phyloP scores from a whole-genome alignment of 2,888 invertebrate species.

The Apodemia zela region DNA sequence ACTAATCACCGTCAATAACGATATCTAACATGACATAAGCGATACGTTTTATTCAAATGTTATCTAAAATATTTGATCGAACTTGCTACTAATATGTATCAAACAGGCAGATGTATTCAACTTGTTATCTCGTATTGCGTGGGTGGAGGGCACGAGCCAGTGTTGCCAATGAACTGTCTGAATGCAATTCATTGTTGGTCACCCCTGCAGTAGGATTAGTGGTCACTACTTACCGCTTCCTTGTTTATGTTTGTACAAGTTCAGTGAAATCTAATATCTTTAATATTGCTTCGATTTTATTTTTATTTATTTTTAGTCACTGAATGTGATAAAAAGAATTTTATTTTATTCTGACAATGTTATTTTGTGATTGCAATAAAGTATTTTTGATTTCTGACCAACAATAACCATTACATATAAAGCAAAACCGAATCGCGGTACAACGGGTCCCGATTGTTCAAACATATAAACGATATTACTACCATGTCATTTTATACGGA shows the following conservation, averaged over 20 bases:
- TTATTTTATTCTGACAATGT: too few species aligned
- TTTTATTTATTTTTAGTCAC: too few species aligned
- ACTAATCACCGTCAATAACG: constrained; percentile 28
- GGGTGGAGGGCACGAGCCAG: constrained; percentile 58
- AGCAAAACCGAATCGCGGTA: too few species aligned
- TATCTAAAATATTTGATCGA: constrained; percentile 19
- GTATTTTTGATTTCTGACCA: too few species aligned
- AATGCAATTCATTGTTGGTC: constrained; percentile 66
- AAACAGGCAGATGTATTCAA: constrained; percentile 57
- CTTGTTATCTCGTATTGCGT: constrained; percentile 73
- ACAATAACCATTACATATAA: too few species aligned
- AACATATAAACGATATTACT: too few species aligned
- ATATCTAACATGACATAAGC: constrained; percentile 21
- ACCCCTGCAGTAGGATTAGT: constrained; percentile 55
- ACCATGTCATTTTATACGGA: too few species aligned
- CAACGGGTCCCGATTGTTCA: too few species aligned
- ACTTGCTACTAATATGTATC: constrained; percentile 19
- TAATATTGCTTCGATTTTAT: too few species aligned
- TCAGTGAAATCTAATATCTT: neutral
- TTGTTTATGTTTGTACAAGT: constrained; percentile 50
- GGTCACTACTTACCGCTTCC: constrained; percentile 61
- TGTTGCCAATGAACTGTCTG: constrained; percentile 66
- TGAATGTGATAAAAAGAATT: too few species aligned
- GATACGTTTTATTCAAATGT: constrained; percentile 17
- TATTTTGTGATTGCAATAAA: too few species aligned